Percentiles rank a stretch among this genome's conserved stretches.
Conservation (phyloP, 2,797 vertebrate genomes). For the Pitangus sulphuratus region DNA sequence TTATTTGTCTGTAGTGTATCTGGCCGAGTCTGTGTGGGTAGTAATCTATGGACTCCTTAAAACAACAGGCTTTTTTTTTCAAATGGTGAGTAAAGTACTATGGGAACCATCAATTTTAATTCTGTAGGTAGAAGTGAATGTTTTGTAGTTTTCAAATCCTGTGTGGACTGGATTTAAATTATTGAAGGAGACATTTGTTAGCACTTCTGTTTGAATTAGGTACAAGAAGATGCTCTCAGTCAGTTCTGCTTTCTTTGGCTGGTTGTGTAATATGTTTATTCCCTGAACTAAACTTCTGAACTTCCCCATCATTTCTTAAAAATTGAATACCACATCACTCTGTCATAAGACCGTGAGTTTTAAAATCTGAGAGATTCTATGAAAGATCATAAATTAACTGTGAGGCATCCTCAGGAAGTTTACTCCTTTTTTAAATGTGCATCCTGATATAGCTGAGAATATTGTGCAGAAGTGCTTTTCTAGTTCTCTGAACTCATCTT, state of each 20-base stretch:
- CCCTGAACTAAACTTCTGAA: neutral
- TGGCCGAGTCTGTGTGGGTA: neutral
- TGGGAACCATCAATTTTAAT: neutral
- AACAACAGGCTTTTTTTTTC: neutral
- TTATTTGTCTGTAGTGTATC: neutral
- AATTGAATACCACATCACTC: neutral
- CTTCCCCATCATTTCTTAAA: neutral
- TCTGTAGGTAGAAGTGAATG: neutral
- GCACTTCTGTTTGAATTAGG: neutral
- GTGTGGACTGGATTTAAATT: neutral
- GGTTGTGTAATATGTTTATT: neutral
- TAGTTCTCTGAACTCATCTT: neutral
- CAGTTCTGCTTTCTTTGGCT: neutral
- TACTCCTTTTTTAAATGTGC: neutral
- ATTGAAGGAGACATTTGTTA: neutral
- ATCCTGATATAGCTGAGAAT: neutral
- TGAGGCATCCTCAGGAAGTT: neutral
- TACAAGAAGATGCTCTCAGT: accelerated
- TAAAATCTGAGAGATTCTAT: neutral
- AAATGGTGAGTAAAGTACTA: neutral
- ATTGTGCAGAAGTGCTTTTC: neutral
- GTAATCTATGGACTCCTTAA: neutral
- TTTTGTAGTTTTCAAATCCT: neutral
- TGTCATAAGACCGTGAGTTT: neutral
- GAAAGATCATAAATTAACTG: neutral